Evolutionary conservation across 1,140 invertebrate species (phyloP), one percentile per base, ranked within the genome.

Genomic region (Neodiprion fabricii): DNA sequence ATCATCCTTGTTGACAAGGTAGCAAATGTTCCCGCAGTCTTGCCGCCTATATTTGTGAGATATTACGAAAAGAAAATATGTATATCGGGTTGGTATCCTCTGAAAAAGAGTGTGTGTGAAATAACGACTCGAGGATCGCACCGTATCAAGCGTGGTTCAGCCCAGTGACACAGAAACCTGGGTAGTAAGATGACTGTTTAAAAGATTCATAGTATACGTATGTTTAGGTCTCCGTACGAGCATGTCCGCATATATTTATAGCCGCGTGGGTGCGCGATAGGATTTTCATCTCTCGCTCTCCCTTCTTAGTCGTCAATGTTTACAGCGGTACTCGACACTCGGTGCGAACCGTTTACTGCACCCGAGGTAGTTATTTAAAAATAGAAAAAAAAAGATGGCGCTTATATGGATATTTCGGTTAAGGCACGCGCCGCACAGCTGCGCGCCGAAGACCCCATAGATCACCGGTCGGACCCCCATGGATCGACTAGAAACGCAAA

Each of bases 221-320:
- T 61, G n/a, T 14, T 61, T 7, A 4, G n/a, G 53, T 17, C 53
- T 61, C 53, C 3, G 28, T 40, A 40, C 28, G 28, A 40, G n/a
- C 53, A 61, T 61, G 53, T 61, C 53, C 7, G 53, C n/a, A 7
- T 61, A 61, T 61, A 70, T 67, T 73, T 74, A 77, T 76, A 66
- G 66, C 65, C 74, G 67, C 50, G 72, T 50, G 48, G 67, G 28
- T 49, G 65, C 5, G 47, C 9, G 71, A 75, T 73, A 48, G 21
- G 53, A 23, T 23, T 70, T 48, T 9, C 50, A 65, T 47, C n/a
- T 53, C 65, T 61, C 50, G 21, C 61, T 47, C 67, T 47, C 71
- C 48, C 67, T 71, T 11, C 69, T 48, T 48, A 47, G 65, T 40
- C 47, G 67, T 53, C 7, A 67, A 17, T 23, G 28, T 40, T 40